Evolutionary conservation across 2,888 invertebrate species (phyloP).

Genomic region (Sipunculus nudus): DNA sequence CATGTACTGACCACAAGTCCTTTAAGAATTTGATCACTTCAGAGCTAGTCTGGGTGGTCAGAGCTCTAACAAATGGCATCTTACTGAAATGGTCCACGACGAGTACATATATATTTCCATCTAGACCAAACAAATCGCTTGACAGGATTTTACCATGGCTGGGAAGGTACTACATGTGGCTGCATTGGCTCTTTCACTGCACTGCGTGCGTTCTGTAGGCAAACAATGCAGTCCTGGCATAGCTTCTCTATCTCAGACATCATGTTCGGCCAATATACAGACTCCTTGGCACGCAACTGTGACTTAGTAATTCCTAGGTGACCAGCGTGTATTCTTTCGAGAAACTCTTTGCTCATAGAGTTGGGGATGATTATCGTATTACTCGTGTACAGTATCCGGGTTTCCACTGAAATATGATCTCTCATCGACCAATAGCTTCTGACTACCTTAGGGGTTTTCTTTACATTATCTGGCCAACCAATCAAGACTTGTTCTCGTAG

Average conservation of each 20-base stretch:
- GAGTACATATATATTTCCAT: neutral
- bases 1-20: slow-evolving; percentile 3
- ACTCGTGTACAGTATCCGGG: slow-evolving; percentile 26
- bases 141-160: slow-evolving; percentile 24
- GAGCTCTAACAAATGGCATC: neutral
- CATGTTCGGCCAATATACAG: slow-evolving; percentile 27
- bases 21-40: neutral
- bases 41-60: neutral
- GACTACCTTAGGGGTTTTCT: slow-evolving; percentile 10
- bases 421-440: slow-evolving; percentile 19
- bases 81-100: slow-evolving; percentile 7
- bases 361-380: slow-evolving; percentile 17
- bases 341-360: slow-evolving; percentile 6
- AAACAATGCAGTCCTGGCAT: neutral
- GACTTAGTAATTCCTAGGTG: slow-evolving; percentile 24
- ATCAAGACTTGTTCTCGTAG: slow-evolving; percentile 14
- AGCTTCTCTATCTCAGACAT: slow-evolving; percentile 24
- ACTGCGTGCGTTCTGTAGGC: slow-evolving; percentile 12
- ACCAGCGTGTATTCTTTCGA: slow-evolving; percentile 18
- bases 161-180: slow-evolving; percentile 13
- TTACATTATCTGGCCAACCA: too few species aligned
- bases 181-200: slow-evolving; percentile 13
- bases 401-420: slow-evolving; percentile 23
- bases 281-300: slow-evolving; percentile 12
- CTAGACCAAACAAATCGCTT: slow-evolving; percentile 22